Evolutionary conservation across 2,797 vertebrate species (phyloP), one percentile per base, ranked within the genome.

Genomic region (Zenarchopterus dispar): DNA sequence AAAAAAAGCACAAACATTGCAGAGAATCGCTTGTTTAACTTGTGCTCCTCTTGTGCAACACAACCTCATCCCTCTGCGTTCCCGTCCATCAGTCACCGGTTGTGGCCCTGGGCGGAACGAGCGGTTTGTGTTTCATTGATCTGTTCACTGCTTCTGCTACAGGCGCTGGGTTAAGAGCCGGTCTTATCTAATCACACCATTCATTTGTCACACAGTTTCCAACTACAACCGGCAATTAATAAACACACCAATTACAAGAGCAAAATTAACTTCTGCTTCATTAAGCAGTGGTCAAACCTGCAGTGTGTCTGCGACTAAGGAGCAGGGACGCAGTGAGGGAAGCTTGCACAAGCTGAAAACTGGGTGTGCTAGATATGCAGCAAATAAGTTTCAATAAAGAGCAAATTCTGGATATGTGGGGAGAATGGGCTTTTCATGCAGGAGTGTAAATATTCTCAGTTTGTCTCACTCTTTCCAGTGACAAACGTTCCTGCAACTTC

Each of bases 161-260:
- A 77, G 75, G 78, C 77, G 19, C 82, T 67, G 58, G 56, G 78
- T 87, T 85, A 75, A 78, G 77, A 62, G 69, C 73, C 0, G 51
- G 48, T 64, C 81, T 87, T 82, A 90, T 90, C 82, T 85, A 80
- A 91, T 90, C 83, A 80, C 84, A 68, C 53, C 53, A n/a, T 61
- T 84, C 67, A 82, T 88, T 84, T 83, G 88, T 84, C 70, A 82
- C 78, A 59, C 68, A 54, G 74, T 68, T 78, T 68, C 77, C 42
- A n/a, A 62, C 70, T 33, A 59, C 74, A 64, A 57, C 65, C 57
- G 44, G 67, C 81, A 77, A 88, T 85, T 87, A 85, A 90, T 86
- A 84, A 73, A 82, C 81, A 76, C 77, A 81, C 57, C 73, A 80
- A 84, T 87, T 89, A 89, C 70, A 55, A n/a, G 31, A 52, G 68